Base-by-base conservation (phyloP, 2,113 vertebrate species). In the Eidolon helvum region DNA sequence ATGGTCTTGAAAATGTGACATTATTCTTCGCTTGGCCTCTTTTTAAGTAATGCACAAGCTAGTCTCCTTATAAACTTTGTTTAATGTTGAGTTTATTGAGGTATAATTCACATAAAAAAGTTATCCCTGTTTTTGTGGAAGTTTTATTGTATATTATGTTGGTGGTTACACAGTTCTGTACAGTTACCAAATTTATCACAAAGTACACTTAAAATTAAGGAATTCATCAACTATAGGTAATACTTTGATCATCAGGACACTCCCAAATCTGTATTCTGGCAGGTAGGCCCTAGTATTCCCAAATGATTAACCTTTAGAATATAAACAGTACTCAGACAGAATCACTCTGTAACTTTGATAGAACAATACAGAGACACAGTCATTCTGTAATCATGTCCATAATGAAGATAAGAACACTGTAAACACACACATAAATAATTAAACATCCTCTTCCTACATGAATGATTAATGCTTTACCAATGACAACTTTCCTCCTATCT, bases 241-340 rank as follows among this genome's bases (percentile, higher is more conserved):
- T 83, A 38, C n/a, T 95, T 89, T 84, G 77, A 75, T 68, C 68
- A 75, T 75, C 57, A 72, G 78, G 40, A 59, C 3, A 48, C 71
- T 61, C 38, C 61, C 26, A 95, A 53, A 93, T 96, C 26, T 68
- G 2, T 72, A 75, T 89, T 96, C 75, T 80, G 71, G 4, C 30
- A 91, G 10, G 3, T 77, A 69, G 19, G 12, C 33, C 18, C 28
- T 78, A 83, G 33, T 87, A n/a, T 96, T 94, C 33, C 53, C 28
- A 90, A 87, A 26, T 87, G 68, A 82, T 86, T 95, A 74, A 48
- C 40, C 94, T 90, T 78, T 21, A 90, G 69, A 84, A 55, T 83
- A 79, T 79, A 88, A 91, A 63, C 22, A 82, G 21, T 92, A 66
- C 48, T 88, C 72, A 61, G 30, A 30, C 38, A 90, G 63, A 75